Conservation (phyloP, 2,888 invertebrate species). For the Lochmaea capreae region DNA sequence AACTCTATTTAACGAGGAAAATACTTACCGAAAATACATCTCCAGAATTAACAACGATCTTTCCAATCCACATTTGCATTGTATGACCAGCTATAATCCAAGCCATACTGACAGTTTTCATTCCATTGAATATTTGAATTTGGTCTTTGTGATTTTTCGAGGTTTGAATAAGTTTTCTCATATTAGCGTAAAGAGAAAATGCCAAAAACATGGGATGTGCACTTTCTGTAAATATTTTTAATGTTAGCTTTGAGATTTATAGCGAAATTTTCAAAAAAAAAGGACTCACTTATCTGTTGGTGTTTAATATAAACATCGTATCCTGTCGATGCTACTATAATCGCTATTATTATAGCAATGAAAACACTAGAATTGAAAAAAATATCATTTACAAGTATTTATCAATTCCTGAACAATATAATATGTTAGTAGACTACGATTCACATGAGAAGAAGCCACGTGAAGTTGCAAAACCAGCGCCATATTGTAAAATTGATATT, state of each 20-base stretch:
- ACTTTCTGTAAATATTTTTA: slow-evolving; percentile 42
- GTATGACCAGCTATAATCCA: slow-evolving; percentile 58
- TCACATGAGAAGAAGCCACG: too few species aligned
- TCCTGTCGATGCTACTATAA: slow-evolving; percentile 44
- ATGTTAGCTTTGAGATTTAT: too few species aligned
- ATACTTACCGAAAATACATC: slow-evolving; percentile 31
- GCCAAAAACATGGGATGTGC: slow-evolving; percentile 47
- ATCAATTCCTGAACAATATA: too few species aligned
- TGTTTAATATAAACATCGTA: slow-evolving; percentile 47
- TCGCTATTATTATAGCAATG: slow-evolving; percentile 33
- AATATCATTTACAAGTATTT: too few species aligned
- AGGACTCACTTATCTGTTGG: slow-evolving; percentile 44
- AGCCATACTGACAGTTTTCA: slow-evolving; percentile 57
- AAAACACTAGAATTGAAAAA: slow-evolving; percentile 1
- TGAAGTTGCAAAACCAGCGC: too few species aligned
- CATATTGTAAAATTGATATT: too few species aligned
- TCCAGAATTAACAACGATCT: slow-evolving; percentile 28
- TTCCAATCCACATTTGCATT: slow-evolving; percentile 40
- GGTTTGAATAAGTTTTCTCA: slow-evolving; percentile 52
- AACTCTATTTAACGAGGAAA: too few species aligned
- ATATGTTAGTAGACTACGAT: too few species aligned
- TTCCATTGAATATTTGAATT: slow-evolving; percentile 55
- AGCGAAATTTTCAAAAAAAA: too few species aligned
- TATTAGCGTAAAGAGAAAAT: slow-evolving; percentile 55
- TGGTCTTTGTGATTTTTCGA: slow-evolving; percentile 51